These are phyloP conservation scores for Hypsibius dujardini DNA, from an alignment of 1,140 invertebrate genomes.

Conservation along the genomic window DNA sequence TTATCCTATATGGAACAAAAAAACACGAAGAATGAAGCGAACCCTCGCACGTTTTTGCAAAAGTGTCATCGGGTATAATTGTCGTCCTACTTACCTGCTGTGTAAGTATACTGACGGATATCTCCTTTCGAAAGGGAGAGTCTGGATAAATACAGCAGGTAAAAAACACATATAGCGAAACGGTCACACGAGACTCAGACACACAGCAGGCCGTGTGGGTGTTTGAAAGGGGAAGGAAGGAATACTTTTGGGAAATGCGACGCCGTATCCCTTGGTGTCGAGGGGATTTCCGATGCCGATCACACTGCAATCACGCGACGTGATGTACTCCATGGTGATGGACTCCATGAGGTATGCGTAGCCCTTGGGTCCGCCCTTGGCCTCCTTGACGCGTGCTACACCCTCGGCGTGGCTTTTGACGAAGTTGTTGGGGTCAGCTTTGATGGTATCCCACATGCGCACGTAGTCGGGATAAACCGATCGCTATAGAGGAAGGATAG, in stretches of 20 bases:
- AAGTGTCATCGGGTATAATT: slow-evolving; percentile 18
- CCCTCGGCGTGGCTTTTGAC: slow-evolving; percentile 61
- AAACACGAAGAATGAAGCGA: too few species aligned
- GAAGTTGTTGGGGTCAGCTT: slow-evolving; percentile 51
- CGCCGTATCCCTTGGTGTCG: slow-evolving; percentile 64
- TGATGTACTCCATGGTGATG: slow-evolving; percentile 55
- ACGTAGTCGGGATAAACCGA: slow-evolving; percentile 14
- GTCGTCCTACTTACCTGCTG: not conserved
- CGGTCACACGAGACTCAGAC: not conserved
- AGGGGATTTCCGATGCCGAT: slow-evolving; percentile 55
- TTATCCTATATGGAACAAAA: slow-evolving; percentile 17
- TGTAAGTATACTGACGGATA: slow-evolving; percentile 23
- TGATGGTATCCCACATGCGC: slow-evolving; percentile 26
- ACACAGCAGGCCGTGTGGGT: not conserved
- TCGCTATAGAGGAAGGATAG: not conserved
- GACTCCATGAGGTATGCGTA: slow-evolving; percentile 67
- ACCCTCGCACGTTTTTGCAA: slow-evolving; percentile 7
- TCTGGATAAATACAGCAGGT: not conserved
- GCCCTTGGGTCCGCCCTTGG: slow-evolving; percentile 33
- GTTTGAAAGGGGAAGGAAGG: slow-evolving; percentile 17
- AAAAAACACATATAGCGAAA: slow-evolving; percentile 14
- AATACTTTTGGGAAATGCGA: slow-evolving; percentile 53
- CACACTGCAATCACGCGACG: slow-evolving; percentile 53
- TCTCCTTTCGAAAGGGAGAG: not conserved
- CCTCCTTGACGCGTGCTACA: slow-evolving; percentile 50